phyloP scores from a whole-genome alignment of 2,888 invertebrate genomes.

The Drosophila subquinaria region DNA sequence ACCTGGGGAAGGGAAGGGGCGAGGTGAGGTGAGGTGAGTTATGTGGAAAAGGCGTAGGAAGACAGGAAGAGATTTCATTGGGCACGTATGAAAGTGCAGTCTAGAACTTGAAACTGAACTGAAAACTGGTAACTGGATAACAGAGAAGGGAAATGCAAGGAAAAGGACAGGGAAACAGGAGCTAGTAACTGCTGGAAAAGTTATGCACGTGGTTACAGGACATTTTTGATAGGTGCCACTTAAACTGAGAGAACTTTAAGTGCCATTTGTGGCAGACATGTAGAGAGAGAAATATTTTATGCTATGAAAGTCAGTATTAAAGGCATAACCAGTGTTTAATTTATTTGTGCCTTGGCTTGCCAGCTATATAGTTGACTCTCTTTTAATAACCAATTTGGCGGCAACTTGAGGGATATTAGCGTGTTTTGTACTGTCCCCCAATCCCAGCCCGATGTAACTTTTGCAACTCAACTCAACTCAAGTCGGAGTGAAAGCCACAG shows the following conservation, averaged over 20 bases:
- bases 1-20: background rate
- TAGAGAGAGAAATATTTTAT: background rate
- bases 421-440: conserved; percentile 19
- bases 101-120: background rate
- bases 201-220: conserved; percentile 18
- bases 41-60: background rate
- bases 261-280: background rate
- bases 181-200: background rate
- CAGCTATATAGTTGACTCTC: conserved; percentile 66
- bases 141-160: background rate
- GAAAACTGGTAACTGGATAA: conserved; percentile 5
- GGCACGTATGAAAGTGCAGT: conserved; percentile 8
- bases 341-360: conserved; percentile 42
- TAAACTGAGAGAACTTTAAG: conserved; percentile 33
- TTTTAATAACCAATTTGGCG: conserved; percentile 75
- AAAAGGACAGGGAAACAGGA: background rate
- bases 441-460: background rate
- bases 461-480: background rate
- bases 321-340: conserved; percentile 39
- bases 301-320: conserved; percentile 7
- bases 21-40: background rate
- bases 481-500: background rate
- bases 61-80: conserved; percentile 14
- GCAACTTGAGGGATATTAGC: conserved; percentile 69
- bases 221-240: conserved; percentile 13